Base-by-base conservation (phyloP, 2,113 vertebrate species). In the Osmerus eperlanus region DNA sequence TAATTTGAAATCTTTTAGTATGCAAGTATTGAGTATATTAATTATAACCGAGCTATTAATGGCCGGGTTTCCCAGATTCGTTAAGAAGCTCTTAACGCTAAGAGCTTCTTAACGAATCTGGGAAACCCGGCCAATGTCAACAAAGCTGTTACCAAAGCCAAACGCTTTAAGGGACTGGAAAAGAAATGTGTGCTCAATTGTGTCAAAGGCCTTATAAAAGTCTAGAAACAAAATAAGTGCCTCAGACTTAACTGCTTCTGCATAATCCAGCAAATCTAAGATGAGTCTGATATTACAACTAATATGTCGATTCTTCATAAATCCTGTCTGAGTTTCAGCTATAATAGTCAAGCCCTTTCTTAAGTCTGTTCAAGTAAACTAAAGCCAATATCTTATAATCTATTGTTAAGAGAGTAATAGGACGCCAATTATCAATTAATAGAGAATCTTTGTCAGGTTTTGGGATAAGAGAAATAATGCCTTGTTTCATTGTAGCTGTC, bases 371-470 rank as follows among this genome's bases (percentile, higher is more conserved):
- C 12, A 47, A 36, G 23, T 67, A 67, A 13, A 23, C 41, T 19
- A 72, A 32, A 65, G 36, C 32, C n/a, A 71, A 14, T 16, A 9
- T 28, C 15, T 53, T 53, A 51, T 67, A 23, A 23, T 67, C 65
- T 52, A 67, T 19, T n/a, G 41, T 65, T 65, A 51, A 47, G 3
- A 67, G 5, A 8, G 47, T 53, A 13, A 67, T 67, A n/a, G 65
- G 65, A 11, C n/a, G 11, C 65, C 47, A 72, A 66, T 73, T 51
- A 3, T 65, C 71, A 53, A 73, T 41, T 65, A 66, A 55, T 7
- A 65, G 18, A n/a, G 25, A 4, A 16, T 73, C 63, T 64, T 73
- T 55, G 29, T 73, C 52, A 13, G 71, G 23, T 32, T 73, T 73
- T 1, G 61, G 14, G 3, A 73, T 58, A 5, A 64, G 21, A 6